Percentiles rank a stretch among this genome's conserved stretches.
phyloP scores from a whole-genome alignment of 2,888 invertebrate species.

The Drosophila pullipes region DNA sequence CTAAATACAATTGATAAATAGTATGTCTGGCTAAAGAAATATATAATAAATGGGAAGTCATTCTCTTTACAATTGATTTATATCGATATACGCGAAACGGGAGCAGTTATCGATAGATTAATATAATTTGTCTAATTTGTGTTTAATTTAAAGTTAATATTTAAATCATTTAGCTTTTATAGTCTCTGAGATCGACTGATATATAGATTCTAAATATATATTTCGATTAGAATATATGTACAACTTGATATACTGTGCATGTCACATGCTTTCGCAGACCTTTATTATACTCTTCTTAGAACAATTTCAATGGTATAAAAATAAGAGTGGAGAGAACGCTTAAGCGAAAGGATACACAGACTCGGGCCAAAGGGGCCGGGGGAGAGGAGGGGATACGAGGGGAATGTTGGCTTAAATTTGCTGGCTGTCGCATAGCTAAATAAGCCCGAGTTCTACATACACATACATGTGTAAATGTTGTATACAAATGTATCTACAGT shows the following conservation, averaged over 20 bases:
- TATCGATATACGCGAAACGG: not conserved
- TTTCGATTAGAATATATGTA: not conserved
- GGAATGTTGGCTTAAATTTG: conserved; percentile 60
- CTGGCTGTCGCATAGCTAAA: conserved; percentile 72
- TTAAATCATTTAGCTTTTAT: not conserved
- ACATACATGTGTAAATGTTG: conserved; percentile 3
- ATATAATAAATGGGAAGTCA: too few species aligned
- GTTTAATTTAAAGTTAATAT: not conserved
- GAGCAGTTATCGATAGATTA: not conserved
- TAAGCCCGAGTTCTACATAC: conserved; percentile 65
- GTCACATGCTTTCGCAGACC: not conserved
- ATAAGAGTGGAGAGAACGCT: conserved; percentile 2
- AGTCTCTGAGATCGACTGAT: not conserved
- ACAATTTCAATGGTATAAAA: not conserved
- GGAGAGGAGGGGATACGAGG: not conserved
- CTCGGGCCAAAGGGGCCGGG: not conserved
- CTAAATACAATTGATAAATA: rapidly evolving
- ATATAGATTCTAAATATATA: not conserved
- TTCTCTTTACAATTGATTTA: not conserved
- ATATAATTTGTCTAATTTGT: not conserved
- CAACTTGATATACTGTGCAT: not conserved
- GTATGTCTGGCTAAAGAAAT: not conserved
- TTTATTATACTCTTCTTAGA: not conserved
- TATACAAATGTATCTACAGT: conserved; percentile 17
- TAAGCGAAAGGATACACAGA: conserved; percentile 42